A percentile compares a stretch with the other conserved stretches of the same genome.
phyloP scores from a whole-genome alignment of 2,113 vertebrate species.

The Epinephelus moara region DNA sequence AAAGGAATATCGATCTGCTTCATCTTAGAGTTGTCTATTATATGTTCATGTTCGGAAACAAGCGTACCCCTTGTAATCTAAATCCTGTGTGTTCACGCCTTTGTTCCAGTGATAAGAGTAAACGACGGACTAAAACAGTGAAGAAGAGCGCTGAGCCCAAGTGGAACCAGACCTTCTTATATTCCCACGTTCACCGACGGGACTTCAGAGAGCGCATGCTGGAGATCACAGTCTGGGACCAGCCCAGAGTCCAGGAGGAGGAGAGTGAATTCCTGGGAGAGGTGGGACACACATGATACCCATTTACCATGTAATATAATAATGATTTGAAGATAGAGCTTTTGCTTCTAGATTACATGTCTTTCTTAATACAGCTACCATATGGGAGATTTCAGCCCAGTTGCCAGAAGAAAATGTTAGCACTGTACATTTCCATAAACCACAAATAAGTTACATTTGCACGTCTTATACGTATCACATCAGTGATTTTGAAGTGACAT shows the following conservation, averaged over 20 bases:
- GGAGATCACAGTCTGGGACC: slow-evolving; percentile 99
- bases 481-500: neutral
- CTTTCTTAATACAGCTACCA: neutral
- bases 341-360: neutral
- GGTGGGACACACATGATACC: slow-evolving; percentile 77
- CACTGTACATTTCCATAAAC: neutral
- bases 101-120: slow-evolving; percentile 95
- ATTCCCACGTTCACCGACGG: slow-evolving; percentile 96
- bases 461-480: neutral
- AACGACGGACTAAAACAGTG: slow-evolving; percentile 97
- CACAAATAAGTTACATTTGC: too few species aligned
- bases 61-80: neutral
- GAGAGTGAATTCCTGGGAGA: slow-evolving; percentile 98
- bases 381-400: neutral
- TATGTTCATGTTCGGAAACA: neutral
- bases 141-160: slow-evolving; percentile 97
- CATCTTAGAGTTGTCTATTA: neutral
- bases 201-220: slow-evolving; percentile 99
- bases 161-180: slow-evolving; percentile 99
- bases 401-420: too few species aligned
- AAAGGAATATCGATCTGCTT: neutral
- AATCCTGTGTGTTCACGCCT: neutral
- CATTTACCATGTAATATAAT: neutral
- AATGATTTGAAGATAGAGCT: neutral
- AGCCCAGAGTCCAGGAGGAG: slow-evolving; percentile 96